Conservation (phyloP, 2,797 vertebrate species). For the Sphenodon punctatus region DNA sequence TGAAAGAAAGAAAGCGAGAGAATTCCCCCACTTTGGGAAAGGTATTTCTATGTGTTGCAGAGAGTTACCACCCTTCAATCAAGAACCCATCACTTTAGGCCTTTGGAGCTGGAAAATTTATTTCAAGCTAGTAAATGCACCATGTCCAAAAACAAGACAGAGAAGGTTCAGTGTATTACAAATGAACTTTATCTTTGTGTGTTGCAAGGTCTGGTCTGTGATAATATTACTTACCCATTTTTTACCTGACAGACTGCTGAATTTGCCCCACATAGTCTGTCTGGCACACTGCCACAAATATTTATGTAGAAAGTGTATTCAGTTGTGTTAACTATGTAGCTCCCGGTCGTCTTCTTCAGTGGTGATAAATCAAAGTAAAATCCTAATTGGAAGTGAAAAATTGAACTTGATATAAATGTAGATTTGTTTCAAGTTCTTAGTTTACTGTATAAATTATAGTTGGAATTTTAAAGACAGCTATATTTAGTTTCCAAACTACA, state of each 20-base stretch:
- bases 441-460: not conserved
- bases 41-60: too few relatives aligned
- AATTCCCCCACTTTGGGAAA: too few relatives aligned
- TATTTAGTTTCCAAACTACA: too few relatives aligned
- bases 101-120: too few relatives aligned
- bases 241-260: constrained; percentile 89
- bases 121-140: not conserved
- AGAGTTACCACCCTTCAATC: too few relatives aligned
- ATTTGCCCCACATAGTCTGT: constrained; percentile 68
- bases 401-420: not conserved
- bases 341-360: constrained; percentile 76
- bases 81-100: too few relatives aligned
- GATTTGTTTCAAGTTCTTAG: not conserved
- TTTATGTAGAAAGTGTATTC: constrained; percentile 87
- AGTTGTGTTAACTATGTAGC: constrained; percentile 74
- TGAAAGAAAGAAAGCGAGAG: too few relatives aligned
- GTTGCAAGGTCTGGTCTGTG: too few relatives aligned
- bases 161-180: not conserved
- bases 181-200: not conserved
- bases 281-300: constrained; percentile 81
- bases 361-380: constrained; percentile 91
- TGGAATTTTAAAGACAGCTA: too few relatives aligned
- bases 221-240: constrained; percentile 73
- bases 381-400: constrained; percentile 68
- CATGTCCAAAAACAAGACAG: too few relatives aligned